Conservation (phyloP, 1,140 invertebrate genomes). For the Scaptomyza montana region DNA sequence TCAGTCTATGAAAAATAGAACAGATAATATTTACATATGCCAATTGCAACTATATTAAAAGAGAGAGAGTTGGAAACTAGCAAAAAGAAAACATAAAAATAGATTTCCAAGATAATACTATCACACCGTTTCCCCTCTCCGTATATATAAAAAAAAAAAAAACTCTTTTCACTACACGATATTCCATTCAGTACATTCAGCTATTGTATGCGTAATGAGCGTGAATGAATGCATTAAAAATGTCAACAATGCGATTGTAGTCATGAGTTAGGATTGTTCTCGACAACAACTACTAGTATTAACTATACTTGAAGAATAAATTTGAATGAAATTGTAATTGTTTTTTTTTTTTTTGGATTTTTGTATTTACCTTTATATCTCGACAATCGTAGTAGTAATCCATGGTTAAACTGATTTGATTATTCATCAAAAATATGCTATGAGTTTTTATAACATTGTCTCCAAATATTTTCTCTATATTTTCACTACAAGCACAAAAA, state of each 20-base stretch:
- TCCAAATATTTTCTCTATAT: slow-evolving; percentile 65
- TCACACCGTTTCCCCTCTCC: neutral
- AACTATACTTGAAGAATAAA: slow-evolving; percentile 3
- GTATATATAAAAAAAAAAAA: neutral
- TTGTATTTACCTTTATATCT: slow-evolving; percentile 61
- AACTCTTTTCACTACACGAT: neutral
- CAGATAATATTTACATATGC: neutral
- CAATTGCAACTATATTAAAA: neutral
- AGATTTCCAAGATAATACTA: neutral
- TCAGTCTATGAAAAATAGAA: neutral
- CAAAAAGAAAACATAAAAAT: neutral
- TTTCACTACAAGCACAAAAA: slow-evolving; percentile 65
- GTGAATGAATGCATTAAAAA: slow-evolving; percentile 15
- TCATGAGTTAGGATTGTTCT: slow-evolving; percentile 12
- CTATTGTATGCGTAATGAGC: slow-evolving; percentile 24
- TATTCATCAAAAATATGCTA: slow-evolving; percentile 49
- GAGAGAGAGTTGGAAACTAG: neutral
- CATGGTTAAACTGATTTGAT: slow-evolving; percentile 60
- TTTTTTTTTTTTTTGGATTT: slow-evolving; percentile 4
- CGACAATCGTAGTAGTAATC: slow-evolving; percentile 69
- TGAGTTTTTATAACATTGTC: slow-evolving; percentile 53
- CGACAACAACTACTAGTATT: neutral
- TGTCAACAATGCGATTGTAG: slow-evolving; percentile 7
- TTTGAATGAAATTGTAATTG: slow-evolving; percentile 7
- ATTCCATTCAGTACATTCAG: neutral